phyloP scores from a whole-genome alignment of 2,888 invertebrate genomes.

The Endotricha flammealis region DNA sequence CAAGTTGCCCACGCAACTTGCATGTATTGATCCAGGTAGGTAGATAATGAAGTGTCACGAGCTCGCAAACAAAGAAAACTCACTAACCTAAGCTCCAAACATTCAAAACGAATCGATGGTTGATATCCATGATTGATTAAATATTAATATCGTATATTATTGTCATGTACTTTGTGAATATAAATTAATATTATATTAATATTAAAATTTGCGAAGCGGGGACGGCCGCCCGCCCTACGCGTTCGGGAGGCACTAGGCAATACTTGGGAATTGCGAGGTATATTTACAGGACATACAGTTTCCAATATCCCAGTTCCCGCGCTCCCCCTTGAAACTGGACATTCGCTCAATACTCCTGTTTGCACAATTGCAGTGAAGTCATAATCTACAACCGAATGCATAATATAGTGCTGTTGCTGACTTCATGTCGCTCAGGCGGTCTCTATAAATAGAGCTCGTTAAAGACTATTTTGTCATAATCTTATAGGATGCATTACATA shows the following conservation, averaged over 20 bases:
- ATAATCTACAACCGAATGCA: background rate
- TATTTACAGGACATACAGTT: conserved; percentile 4
- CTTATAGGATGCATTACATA: no score
- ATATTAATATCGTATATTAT: background rate
- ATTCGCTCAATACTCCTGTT: conserved; percentile 9
- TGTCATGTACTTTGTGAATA: conserved; percentile 1
- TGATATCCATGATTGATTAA: background rate
- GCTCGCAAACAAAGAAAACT: conserved; percentile 36
- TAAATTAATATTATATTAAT: background rate
- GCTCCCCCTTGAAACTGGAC: conserved; percentile 8
- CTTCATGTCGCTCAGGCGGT: no score
- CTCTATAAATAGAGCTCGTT: no score
- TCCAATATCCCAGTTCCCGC: conserved; percentile 6
- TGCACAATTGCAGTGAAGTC: conserved; percentile 2
- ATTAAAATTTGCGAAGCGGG: background rate
- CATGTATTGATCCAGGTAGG: no score
- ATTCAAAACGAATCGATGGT: conserved; percentile 2
- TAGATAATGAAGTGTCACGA: no score
- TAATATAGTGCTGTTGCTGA: no score
- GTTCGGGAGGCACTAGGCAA: conserved; percentile 19
- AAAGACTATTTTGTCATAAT: no score
- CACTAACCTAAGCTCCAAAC: conserved; percentile 21
- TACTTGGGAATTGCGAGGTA: background rate
- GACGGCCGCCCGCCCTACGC: conserved; percentile 34
- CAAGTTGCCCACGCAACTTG: no score